Evolutionary conservation across 2,888 invertebrate species (phyloP).

Genomic region (Eurytoma californica): DNA sequence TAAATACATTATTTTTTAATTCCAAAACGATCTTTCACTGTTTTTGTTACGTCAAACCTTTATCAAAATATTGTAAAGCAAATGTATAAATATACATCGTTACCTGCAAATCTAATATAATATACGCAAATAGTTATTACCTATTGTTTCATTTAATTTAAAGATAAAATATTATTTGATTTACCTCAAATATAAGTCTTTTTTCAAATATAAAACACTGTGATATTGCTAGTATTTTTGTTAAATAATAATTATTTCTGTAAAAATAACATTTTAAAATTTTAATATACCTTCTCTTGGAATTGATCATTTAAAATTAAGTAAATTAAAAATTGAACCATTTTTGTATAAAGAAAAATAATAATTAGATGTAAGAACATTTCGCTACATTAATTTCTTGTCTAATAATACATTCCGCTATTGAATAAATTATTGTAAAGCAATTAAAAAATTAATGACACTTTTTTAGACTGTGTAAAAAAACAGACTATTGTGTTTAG

Average conservation of each 20-base stretch:
- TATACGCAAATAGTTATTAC: too few relatives aligned
- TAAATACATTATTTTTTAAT: neutral
- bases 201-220: neutral
- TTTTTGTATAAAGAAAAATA: neutral
- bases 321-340: neutral
- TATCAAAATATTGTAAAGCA: neutral
- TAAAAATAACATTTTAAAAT: neutral
- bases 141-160: too few relatives aligned
- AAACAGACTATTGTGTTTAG: neutral
- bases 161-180: too few relatives aligned
- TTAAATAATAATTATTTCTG: neutral
- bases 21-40: neutral
- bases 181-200: neutral
- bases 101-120: too few relatives aligned
- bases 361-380: neutral
- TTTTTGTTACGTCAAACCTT: neutral
- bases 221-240: neutral
- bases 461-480: neutral
- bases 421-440: neutral
- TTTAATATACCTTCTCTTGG: neutral
- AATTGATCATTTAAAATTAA: conserved; percentile 14
- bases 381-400: neutral
- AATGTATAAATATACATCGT: neutral
- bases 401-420: conserved; percentile 27
- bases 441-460: neutral